phyloP scores from a whole-genome alignment of 2,113 vertebrate genomes.

The Limnothrissa miodon region DNA sequence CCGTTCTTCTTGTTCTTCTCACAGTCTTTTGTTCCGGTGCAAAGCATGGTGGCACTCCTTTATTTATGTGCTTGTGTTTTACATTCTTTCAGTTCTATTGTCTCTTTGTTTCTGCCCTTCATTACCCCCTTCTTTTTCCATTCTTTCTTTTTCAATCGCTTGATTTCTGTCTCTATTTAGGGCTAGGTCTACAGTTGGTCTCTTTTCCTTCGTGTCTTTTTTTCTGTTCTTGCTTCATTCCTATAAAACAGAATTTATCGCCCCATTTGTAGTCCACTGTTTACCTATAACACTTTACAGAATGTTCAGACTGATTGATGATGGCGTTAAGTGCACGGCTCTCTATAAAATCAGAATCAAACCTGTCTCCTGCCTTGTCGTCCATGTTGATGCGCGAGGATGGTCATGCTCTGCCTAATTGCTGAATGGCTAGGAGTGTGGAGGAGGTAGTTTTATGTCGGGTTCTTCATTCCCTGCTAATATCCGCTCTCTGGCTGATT shows the following conservation, averaged over 20 bases:
- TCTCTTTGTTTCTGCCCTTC: not conserved
- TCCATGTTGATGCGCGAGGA: not conserved
- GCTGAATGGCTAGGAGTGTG: conserved; percentile 38
- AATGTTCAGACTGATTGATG: not conserved
- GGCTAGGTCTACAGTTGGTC: no score
- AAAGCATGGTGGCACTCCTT: not conserved
- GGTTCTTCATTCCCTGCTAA: conserved; percentile 50
- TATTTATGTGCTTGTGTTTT: not conserved
- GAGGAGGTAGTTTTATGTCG: conserved; percentile 44
- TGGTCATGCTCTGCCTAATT: conserved; percentile 9
- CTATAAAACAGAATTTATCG: not conserved
- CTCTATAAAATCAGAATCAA: not conserved
- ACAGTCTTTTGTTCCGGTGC: not conserved
- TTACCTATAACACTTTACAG: not conserved
- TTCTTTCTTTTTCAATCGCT: not conserved
- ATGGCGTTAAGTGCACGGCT: not conserved
- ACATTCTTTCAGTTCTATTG: not conserved
- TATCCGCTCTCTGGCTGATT: conserved; percentile 28
- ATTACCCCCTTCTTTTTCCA: not conserved
- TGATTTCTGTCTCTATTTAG: not conserved
- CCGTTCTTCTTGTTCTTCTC: not conserved
- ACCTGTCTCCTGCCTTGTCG: not conserved
- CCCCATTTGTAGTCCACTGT: not conserved
- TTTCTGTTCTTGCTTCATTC: not conserved
- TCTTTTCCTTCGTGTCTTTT: no score